Evolutionary conservation across 2,888 invertebrate species (phyloP), one percentile per base, ranked within the genome.

Genomic region (Encarsia formosa): DNA sequence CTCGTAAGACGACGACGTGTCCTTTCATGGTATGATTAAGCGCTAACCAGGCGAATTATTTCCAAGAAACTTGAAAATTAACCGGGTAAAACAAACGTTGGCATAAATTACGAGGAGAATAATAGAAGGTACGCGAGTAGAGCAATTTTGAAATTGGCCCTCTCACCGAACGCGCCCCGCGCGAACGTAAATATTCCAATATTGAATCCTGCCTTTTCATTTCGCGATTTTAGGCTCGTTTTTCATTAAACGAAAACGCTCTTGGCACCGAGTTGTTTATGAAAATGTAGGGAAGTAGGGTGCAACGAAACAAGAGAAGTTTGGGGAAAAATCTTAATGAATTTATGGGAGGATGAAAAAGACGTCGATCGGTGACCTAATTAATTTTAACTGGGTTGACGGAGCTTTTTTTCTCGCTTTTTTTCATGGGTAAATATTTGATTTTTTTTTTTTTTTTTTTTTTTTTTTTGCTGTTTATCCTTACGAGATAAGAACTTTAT

Each of bases 31-130:
- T 53, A 52, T 66, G 66, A 68, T 67, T 67, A 68, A 68, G 63
- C 64, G 61, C 61, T 65, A 65, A 66, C 65, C 64, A 64, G 64
- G 61, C 63, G 61, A 68, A 68, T 68, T 68, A 68, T 66, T 67
- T 62, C 66, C 64, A 65, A 65, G 65, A 65, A 62, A 65, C n/a
- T n/a, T n/a, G n/a, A n/a, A n/a, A n/a, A n/a, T n/a, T n/a, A n/a
- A n/a, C n/a, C 56, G 58, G 23, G 47, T 46, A 55, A 52, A 55
- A 57, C 57, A 55, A 52, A 40, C 56, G 47, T 37, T 24, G 46
- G 41, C 43, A 55, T 57, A 52, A 59, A 56, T 59, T 56, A 59
- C 53, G 52, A 55, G 43, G 49, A 47, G 49, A 40, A 56, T 52
- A 49, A 56, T 56, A 47, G 52, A 18, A 32, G 1, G n/a, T 23